Conservation (phyloP, 2,113 vertebrate species). For the Oncorhynchus tshawytscha region DNA sequence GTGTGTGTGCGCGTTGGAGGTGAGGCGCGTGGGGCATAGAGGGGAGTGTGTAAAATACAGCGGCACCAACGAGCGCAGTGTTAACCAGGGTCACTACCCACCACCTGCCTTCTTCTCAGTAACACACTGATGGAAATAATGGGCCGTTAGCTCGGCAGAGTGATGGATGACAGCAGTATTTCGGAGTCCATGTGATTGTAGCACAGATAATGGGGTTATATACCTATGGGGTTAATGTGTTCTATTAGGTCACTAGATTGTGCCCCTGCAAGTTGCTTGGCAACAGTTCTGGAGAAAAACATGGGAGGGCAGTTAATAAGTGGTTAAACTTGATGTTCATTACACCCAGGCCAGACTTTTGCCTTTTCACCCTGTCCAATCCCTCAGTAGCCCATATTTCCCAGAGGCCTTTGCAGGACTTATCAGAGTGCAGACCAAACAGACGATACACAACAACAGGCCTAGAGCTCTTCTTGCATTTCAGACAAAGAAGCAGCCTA, state of each 20-base stretch:
- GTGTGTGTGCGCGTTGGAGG: neutral
- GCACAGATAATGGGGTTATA: neutral
- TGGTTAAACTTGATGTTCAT: too few species aligned
- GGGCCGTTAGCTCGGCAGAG: neutral
- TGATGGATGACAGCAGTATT: neutral
- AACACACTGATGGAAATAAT: neutral
- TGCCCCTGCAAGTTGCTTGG: too few species aligned
- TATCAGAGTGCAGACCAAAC: neutral
- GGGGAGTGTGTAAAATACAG: neutral
- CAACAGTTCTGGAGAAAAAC: too few species aligned
- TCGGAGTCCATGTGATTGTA: neutral
- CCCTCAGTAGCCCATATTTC: neutral
- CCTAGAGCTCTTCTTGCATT: too few species aligned
- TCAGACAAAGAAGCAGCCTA: too few species aligned
- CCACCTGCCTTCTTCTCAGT: neutral
- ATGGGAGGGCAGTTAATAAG: too few species aligned
- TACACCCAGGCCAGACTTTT: too few species aligned
- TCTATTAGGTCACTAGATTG: too few species aligned
- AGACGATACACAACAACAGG: too few species aligned
- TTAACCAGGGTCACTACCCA: conserved; percentile 3
- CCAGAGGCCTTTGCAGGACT: neutral
- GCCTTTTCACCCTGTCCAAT: too few species aligned
- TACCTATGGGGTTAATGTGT: too few species aligned
- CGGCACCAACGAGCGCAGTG: neutral
- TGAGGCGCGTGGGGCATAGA: neutral